Base-by-base conservation (phyloP, 2,113 vertebrate species). In the Sinosuthora webbiana region DNA sequence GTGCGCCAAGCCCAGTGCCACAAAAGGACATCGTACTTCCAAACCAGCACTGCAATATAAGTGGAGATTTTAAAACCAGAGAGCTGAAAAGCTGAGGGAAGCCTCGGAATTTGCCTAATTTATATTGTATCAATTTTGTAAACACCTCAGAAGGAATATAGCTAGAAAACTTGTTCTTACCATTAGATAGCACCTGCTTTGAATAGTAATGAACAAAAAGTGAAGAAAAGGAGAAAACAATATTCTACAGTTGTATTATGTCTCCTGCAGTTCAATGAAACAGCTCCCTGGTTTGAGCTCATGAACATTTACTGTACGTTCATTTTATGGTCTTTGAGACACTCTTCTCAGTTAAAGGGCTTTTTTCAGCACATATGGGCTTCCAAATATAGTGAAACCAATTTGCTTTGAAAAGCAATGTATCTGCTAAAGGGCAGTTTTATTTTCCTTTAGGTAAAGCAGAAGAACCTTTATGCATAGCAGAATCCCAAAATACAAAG, bases 401-500 rank as follows among this genome's bases (percentile, higher is more conserved):
- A 92, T 96, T 95, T 97, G 73, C 78, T 96, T 79, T 85, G 84
- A 95, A 97, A 97, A 95, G 84, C 83, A 97, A 95, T 97, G 65
- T 88, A 96, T 97, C 79, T 96, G 76, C 94, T 95, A 95, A 97
- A 97, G 96, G 97, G 60, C 82, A 97, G 56, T 78, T 97, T 97
- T 93, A 91, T 97, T 97, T 97, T 97, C 81, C 74, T 87, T 96
- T 97, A 97, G 92, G 95, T 97, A 97, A 94, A 83, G 90, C 62
- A 96, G 93, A 97, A 96, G 93, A 97, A 96, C 94, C 94, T 92
- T 82, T 71, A 78, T 92, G 94, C 81, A 89, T 83, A 96, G 75
- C 93, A 88, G 71, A 90, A 92, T 95, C 55, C 90, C 45, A 17
- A 97, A 97, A 96, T 92, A 96, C 76, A 97, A 90, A 97, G 85